Conservation (phyloP, 2,888 invertebrate species). For the Crepidodera aurea region DNA sequence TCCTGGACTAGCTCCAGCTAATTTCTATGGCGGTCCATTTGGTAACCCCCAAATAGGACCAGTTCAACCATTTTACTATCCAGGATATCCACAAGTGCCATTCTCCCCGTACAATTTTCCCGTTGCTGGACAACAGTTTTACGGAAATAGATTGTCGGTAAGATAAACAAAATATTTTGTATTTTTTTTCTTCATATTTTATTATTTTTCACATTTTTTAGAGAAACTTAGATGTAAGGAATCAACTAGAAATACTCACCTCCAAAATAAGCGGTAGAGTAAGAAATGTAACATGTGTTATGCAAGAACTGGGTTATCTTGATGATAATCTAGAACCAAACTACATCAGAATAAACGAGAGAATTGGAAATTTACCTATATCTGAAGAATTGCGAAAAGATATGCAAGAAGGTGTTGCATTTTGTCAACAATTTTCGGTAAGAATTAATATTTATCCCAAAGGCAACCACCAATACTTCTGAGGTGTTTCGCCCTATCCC, state of each 20-base stretch:
- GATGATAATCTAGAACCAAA: slow-evolving; percentile 73
- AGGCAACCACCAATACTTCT: background rate
- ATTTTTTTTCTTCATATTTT: background rate
- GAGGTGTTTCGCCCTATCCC: too few species aligned
- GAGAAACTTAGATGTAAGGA: slow-evolving; percentile 70
- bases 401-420: slow-evolving; percentile 72
- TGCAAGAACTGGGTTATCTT: slow-evolving; percentile 76
- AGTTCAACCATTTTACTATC: slow-evolving; percentile 59
- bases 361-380: slow-evolving; percentile 70
- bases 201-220: slow-evolving; percentile 52
- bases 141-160: slow-evolving; percentile 66
- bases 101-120: slow-evolving; percentile 56
- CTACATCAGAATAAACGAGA: slow-evolving; percentile 69
- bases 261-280: slow-evolving; percentile 65
- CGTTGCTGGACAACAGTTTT: slow-evolving; percentile 59
- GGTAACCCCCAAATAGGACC: slow-evolving; percentile 38
- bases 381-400: slow-evolving; percentile 69
- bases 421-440: slow-evolving; percentile 76
- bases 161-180: slow-evolving; percentile 53
- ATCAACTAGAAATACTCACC: slow-evolving; percentile 69
- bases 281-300: slow-evolving; percentile 73
- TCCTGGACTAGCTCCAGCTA: slow-evolving; percentile 52
- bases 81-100: slow-evolving; percentile 60
- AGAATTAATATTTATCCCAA: slow-evolving; percentile 44
- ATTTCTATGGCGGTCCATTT: slow-evolving; percentile 52